Conservation (phyloP, 2,888 invertebrate genomes). For the Herminia tarsipennalis region DNA sequence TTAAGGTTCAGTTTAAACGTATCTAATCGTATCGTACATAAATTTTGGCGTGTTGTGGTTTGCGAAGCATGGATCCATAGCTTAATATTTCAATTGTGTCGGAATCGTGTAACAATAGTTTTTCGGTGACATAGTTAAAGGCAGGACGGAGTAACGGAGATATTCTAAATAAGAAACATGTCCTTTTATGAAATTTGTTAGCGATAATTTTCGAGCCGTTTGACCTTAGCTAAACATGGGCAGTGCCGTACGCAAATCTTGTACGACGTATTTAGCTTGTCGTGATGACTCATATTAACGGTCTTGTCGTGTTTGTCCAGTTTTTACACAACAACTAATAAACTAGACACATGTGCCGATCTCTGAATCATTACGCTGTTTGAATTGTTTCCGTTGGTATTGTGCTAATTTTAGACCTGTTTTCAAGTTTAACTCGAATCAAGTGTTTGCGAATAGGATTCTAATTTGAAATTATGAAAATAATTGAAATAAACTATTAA, state of each 20-base stretch:
- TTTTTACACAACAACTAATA: conserved; percentile 46
- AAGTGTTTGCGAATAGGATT: not conserved
- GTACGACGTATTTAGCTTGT: conserved; percentile 35
- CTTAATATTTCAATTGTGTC: too few relatives aligned
- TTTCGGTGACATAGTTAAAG: too few relatives aligned
- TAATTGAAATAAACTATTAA: too few relatives aligned
- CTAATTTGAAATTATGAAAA: not conserved
- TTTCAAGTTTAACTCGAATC: conserved; percentile 1
- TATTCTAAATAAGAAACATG: too few relatives aligned
- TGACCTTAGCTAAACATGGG: conserved; percentile 33
- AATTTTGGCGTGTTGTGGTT: too few relatives aligned
- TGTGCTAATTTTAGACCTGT: conserved; percentile 9
- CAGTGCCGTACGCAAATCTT: conserved; percentile 38
- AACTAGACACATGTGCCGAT: conserved; percentile 39
- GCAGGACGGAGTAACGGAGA: too few relatives aligned
- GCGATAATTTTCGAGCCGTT: not conserved
- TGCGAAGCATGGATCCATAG: too few relatives aligned
- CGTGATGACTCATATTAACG: conserved; percentile 52
- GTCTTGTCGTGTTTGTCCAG: conserved; percentile 33
- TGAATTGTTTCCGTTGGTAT: conserved; percentile 42
- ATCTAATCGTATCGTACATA: too few relatives aligned
- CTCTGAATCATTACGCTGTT: conserved; percentile 39
- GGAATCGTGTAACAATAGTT: too few relatives aligned
- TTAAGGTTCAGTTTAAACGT: too few relatives aligned
- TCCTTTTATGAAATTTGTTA: too few relatives aligned